These are phyloP conservation scores for Homarus americanus DNA, from an alignment of 1,140 invertebrate genomes.

Conservation along the genomic window DNA sequence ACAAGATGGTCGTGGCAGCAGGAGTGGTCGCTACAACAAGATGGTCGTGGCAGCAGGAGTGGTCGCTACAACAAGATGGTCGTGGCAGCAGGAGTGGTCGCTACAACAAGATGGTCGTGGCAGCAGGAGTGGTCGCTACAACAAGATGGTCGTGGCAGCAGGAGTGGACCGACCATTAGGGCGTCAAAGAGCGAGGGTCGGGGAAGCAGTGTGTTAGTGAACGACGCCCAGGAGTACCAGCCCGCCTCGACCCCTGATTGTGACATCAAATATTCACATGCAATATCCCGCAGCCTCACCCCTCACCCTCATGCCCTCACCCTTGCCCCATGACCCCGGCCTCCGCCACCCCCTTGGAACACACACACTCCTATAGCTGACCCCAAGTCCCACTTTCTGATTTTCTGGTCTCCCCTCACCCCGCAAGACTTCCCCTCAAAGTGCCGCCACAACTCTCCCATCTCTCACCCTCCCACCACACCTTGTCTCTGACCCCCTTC, in stretches of 20 bases:
- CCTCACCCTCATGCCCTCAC: not conserved
- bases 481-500: too few relatives aligned
- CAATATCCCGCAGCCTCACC: conserved; percentile 53
- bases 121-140: not conserved
- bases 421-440: too few relatives aligned
- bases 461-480: too few relatives aligned
- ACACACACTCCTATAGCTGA: conserved; percentile 11
- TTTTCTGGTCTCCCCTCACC: too few relatives aligned
- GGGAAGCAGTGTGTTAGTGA: conserved; percentile 34
- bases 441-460: too few relatives aligned
- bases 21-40: not conserved
- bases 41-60: not conserved
- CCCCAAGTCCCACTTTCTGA: too few relatives aligned
- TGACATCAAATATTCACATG: conserved; percentile 62
- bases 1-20: not conserved
- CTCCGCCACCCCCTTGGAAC: not conserved
- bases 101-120: not conserved
- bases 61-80: not conserved
- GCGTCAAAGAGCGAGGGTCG: not conserved
- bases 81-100: not conserved
- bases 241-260: conserved; percentile 51
- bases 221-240: conserved; percentile 39
- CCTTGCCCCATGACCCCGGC: not conserved
- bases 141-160: not conserved
- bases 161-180: conserved; percentile 8